These are phyloP conservation scores for Okamejei kenojei DNA, from an alignment of 2,797 vertebrate species.

Conservation along the genomic window DNA sequence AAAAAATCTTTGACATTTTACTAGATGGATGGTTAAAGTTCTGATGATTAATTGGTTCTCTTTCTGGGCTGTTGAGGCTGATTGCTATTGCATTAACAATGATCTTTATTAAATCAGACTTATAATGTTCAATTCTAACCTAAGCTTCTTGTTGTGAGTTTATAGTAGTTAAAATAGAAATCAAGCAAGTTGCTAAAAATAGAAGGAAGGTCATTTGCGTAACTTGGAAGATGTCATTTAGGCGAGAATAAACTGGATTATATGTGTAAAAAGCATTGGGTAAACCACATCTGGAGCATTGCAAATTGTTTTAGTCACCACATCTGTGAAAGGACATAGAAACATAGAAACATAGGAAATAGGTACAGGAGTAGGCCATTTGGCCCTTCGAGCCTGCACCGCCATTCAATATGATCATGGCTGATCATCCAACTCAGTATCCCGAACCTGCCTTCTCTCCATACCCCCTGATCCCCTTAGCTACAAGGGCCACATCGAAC, in stretches of 20 bases:
- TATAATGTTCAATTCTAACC: background rate
- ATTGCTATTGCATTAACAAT: background rate
- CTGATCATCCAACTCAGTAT: too few relatives aligned
- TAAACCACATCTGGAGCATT: too few relatives aligned
- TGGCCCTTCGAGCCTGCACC: too few relatives aligned
- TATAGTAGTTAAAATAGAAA: background rate
- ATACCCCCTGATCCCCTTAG: too few relatives aligned
- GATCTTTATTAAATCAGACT: background rate
- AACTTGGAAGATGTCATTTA: background rate
- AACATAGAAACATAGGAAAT: too few relatives aligned
- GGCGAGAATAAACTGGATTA: background rate
- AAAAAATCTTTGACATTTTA: background rate
- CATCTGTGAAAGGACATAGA: too few relatives aligned
- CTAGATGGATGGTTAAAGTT: background rate
- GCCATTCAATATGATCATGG: too few relatives aligned
- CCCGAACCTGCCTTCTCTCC: too few relatives aligned
- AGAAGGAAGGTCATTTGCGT: background rate
- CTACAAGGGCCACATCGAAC: too few relatives aligned
- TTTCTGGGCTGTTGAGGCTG: background rate
- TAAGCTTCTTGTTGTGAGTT: background rate
- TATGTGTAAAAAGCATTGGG: too few relatives aligned
- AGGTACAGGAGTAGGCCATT: too few relatives aligned
- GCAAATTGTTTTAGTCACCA: too few relatives aligned
- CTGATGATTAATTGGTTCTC: background rate
- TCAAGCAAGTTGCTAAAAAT: background rate